Evolutionary conservation across 2,797 vertebrate species (phyloP).

Genomic region (Poecilia wingei): DNA sequence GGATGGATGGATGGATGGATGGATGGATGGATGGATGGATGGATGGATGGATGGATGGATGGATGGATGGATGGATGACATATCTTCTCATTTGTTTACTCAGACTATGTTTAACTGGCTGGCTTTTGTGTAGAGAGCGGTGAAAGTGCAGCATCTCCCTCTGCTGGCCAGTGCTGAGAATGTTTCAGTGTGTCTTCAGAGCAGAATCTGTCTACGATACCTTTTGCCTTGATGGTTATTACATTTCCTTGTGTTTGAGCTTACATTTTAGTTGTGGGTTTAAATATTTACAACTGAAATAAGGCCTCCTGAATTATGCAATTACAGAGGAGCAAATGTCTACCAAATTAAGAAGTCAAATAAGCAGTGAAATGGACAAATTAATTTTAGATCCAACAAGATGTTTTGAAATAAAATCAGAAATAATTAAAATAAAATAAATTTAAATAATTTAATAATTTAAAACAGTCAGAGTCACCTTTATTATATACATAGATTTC

Average conservation of each 20-base stretch:
- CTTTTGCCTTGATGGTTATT: neutral
- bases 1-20: neutral
- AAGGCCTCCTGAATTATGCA: neutral
- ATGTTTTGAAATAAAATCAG: slow-evolving; percentile 3
- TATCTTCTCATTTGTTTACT: neutral
- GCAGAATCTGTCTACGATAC: neutral
- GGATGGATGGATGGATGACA: neutral
- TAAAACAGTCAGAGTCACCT: slow-evolving; percentile 28
- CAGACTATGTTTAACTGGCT: slow-evolving; percentile 22
- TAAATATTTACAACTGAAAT: neutral
- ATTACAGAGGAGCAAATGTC: neutral
- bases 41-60: neutral
- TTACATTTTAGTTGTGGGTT: neutral
- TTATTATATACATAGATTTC: slow-evolving; percentile 32
- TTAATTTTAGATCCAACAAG: neutral
- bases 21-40: neutral
- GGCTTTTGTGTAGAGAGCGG: slow-evolving; percentile 8
- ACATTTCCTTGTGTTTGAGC: neutral
- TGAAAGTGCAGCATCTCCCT: slow-evolving; percentile 64
- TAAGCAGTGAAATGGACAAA: neutral
- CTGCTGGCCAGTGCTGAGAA: slow-evolving; percentile 60
- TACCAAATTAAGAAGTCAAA: slow-evolving; percentile 1
- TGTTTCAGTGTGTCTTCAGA: slow-evolving; percentile 7
- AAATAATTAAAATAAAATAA: slow-evolving; percentile 14
- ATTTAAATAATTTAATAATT: neutral